Percentiles rank a stretch among this genome's conserved stretches.
Conservation (phyloP, 2,797 vertebrate species). For the Crypturellus tataupa region DNA sequence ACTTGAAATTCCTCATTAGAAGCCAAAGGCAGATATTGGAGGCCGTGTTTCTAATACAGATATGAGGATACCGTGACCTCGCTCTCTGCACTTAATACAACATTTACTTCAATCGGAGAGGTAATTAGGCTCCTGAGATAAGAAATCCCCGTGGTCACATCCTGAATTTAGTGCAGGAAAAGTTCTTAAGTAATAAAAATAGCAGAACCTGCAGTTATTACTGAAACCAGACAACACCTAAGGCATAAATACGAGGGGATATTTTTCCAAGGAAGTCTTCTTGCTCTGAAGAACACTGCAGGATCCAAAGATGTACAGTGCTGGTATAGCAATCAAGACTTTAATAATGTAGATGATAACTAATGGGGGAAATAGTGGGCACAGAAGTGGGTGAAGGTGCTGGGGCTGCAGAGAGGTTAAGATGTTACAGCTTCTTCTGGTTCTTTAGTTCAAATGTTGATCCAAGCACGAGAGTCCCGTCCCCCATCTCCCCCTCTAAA, state of each 20-base stretch:
- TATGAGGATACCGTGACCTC: constrained; percentile 18
- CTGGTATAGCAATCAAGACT: neutral
- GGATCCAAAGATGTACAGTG: neutral
- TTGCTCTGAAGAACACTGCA: neutral
- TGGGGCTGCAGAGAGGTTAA: neutral
- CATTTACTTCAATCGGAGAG: constrained; percentile 55
- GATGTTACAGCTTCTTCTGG: neutral
- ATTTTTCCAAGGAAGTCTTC: neutral
- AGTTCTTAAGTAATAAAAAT: neutral
- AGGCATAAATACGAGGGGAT: neutral
- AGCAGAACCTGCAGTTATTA: neutral
- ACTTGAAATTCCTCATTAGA: constrained; percentile 40
- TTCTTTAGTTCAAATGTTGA: neutral
- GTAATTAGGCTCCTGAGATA: constrained; percentile 54
- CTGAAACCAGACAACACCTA: neutral
- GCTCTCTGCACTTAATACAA: constrained; percentile 16
- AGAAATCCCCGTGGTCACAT: neutral
- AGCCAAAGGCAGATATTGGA: neutral
- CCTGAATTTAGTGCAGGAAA: neutral
- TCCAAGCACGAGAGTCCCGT: neutral
- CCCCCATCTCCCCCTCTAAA: no score
- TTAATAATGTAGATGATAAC: neutral
- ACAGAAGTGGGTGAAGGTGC: neutral
- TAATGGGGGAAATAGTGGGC: neutral
- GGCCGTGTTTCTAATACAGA: neutral